Evolutionary conservation across 2,888 invertebrate genomes (phyloP), one percentile per base, ranked within the genome.

Genomic region (Meandrusa payeni): DNA sequence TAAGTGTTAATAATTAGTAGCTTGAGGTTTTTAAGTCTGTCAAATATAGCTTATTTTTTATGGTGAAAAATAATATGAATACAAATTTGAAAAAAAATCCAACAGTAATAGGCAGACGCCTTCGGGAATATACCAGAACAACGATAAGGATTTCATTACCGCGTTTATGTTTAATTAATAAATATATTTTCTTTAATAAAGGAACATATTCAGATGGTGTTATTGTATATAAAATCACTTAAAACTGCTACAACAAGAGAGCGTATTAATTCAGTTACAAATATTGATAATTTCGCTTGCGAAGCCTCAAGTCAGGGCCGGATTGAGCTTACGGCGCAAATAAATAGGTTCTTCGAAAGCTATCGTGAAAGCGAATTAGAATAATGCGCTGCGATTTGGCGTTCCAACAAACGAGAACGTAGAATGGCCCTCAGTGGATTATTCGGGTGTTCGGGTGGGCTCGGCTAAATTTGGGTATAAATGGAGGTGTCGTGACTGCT

Each of bases 311-410:
- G 54, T 51, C 42, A 52, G 58, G 51, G 52, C 53, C 56, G 59
- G 66, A 73, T 75, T 69, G 65, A 64, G 70, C 77, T 79, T 79
- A 77, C 72, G 58, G 62, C 65, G 68, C 70, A 76, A 82, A 85
- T 79, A 85, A 85, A 85, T 85, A 81, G 80, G 80, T 78, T 74
- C 77, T 83, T 82, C 76, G 70, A 77, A 81, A 86, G 83, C 85
- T 77, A 85, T 82, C 76, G 73, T 64, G 75, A 73, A 77, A 75
- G 75, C 76, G 76, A 85, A 86, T 86, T 87, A 86, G 85, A 86
- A 87, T 87, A 86, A 87, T 86, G 83, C 75, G 66, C 74, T 75
- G 69, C 80, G 82, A 87, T 87, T 87, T 85, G 76, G 81, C 76
- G 69, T 85, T 83, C 79, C 82, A 76, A 82, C 86, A 81, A 83